These are phyloP conservation scores for Orientallactaga sibirica DNA, from an alignment of 2,797 vertebrate species.

Conservation along the genomic window DNA sequence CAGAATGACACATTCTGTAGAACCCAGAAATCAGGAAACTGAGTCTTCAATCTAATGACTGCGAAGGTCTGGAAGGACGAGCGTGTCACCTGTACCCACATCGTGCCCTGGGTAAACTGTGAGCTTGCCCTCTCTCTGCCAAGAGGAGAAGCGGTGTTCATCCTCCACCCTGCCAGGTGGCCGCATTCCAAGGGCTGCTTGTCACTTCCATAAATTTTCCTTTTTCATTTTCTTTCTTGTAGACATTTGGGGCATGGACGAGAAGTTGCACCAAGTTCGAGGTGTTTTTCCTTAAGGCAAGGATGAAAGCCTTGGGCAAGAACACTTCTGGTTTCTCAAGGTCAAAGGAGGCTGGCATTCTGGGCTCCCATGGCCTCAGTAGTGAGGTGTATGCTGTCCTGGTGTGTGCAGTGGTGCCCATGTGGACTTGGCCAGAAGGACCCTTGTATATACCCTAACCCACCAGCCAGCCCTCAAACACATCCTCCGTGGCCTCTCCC, in stretches of 20 bases:
- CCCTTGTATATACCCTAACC: neutral
- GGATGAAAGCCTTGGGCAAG: neutral
- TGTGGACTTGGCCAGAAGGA: too few species aligned
- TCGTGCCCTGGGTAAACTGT: neutral
- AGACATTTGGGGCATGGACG: slow-evolving; percentile 78
- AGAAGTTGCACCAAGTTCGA: slow-evolving; percentile 38
- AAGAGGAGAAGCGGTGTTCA: slow-evolving; percentile 64
- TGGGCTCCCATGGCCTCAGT: neutral
- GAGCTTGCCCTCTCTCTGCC: slow-evolving; percentile 38
- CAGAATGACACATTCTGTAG: neutral
- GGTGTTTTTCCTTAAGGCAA: slow-evolving; percentile 50
- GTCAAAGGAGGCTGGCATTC: neutral
- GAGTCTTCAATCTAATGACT: slow-evolving; percentile 14
- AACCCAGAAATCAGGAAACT: slow-evolving; percentile 59
- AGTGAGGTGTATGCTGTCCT: accelerated
- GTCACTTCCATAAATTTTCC: slow-evolving; percentile 77
- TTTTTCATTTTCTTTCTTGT: slow-evolving; percentile 24
- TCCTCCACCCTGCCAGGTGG: slow-evolving; percentile 50
- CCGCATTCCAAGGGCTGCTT: slow-evolving; percentile 81
- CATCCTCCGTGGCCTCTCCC: neutral
- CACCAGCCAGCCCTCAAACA: neutral
- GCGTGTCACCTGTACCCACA: neutral
- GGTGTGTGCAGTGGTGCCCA: accelerated
- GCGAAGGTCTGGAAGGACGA: neutral
- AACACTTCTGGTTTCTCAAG: neutral